These are phyloP conservation scores for Sebastes reedi DNA, from an alignment of 2,797 vertebrate genomes.

Conservation along the genomic window DNA sequence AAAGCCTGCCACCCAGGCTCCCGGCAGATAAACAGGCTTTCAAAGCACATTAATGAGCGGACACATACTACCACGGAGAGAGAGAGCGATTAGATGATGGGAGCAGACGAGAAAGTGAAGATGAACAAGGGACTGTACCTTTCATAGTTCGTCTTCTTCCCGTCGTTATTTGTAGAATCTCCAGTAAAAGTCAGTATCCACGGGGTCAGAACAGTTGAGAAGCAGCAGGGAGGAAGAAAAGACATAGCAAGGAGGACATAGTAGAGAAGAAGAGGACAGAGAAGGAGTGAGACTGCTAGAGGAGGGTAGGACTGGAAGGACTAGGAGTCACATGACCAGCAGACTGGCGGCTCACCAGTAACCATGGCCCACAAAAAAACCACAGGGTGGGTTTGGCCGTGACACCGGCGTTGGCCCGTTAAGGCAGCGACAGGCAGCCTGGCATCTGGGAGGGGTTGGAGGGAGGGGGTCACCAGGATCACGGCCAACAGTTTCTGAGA, in stretches of 20 bases:
- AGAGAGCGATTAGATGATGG: background rate
- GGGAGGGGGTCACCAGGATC: constrained; percentile 11
- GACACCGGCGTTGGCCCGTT: constrained; percentile 15
- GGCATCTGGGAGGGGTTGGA: constrained; percentile 8
- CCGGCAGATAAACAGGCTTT: constrained; percentile 23
- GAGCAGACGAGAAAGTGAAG: too few species aligned
- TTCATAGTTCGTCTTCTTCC: constrained; percentile 46
- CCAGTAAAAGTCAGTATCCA: constrained; percentile 7
- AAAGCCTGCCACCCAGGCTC: background rate
- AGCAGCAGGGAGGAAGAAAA: background rate
- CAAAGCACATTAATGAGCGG: constrained; percentile 30
- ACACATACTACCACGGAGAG: background rate
- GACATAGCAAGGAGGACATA: background rate
- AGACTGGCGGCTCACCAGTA: constrained; percentile 37
- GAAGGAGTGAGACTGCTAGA: constrained; percentile 17
- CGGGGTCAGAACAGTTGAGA: background rate
- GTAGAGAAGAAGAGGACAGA: constrained; percentile 9
- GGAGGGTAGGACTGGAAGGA: constrained; percentile 23
- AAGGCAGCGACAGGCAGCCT: constrained; percentile 7
- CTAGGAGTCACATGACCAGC: constrained; percentile 30
- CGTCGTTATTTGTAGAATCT: background rate
- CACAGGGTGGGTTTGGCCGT: constrained; percentile 51
- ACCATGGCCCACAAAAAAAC: constrained; percentile 54
- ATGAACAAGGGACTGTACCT: constrained; percentile 39
- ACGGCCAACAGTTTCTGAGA: background rate